These are phyloP conservation scores for Falco columbarius DNA, from an alignment of 2,797 vertebrate genomes.

Conservation along the genomic window DNA sequence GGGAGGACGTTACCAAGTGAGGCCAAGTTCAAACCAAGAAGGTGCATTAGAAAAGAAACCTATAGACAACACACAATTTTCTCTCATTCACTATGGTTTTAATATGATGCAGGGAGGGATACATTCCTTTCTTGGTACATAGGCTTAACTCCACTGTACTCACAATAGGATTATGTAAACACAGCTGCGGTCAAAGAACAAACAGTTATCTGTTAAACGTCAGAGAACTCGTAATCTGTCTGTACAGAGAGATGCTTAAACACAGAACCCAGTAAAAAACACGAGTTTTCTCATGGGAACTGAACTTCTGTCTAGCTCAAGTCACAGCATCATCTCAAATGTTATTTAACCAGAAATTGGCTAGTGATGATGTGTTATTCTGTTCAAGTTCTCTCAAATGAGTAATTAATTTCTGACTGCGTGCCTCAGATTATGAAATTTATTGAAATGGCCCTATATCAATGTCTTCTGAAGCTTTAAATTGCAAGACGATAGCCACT, in stretches of 20 bases:
- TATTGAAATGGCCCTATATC: background rate
- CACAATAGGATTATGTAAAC: background rate
- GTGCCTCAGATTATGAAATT: background rate
- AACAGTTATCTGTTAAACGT: background rate
- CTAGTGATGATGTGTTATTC: background rate
- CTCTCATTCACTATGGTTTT: background rate
- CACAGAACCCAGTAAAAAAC: background rate
- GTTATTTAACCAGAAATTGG: background rate
- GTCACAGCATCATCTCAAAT: background rate
- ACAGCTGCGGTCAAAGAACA: background rate
- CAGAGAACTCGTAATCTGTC: background rate
- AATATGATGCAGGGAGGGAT: background rate
- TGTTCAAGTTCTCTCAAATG: background rate
- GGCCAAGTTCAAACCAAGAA: background rate
- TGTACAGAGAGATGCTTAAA: background rate
- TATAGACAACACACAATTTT: background rate
- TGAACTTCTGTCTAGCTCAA: background rate
- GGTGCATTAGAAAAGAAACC: background rate
- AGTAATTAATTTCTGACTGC: background rate
- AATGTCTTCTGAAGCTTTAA: background rate
- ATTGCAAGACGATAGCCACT: background rate
- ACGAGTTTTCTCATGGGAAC: background rate
- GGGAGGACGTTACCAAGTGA: background rate
- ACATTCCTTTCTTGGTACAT: background rate
- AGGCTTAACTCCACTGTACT: background rate